A percentile compares a stretch with the other conserved stretches of the same genome.
Evolutionary conservation across 1,140 invertebrate species (phyloP).

Genomic region (Holcopasites calliopsidis): DNA sequence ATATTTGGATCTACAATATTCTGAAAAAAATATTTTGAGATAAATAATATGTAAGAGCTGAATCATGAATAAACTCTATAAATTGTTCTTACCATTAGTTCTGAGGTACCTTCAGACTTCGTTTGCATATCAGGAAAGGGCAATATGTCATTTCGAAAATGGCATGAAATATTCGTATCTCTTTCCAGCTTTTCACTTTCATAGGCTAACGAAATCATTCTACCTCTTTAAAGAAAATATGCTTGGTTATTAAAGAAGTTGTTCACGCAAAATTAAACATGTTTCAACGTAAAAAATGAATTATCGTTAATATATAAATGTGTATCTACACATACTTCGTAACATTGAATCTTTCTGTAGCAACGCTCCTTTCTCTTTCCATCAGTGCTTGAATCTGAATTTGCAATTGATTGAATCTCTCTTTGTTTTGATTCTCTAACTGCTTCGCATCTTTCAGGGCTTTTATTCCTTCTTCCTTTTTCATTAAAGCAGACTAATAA

Average conservation of each 20-base stretch:
- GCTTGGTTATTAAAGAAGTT: not conserved
- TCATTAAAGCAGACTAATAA: conserved; percentile 67
- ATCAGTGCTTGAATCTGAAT: conserved; percentile 67
- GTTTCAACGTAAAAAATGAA: not conserved
- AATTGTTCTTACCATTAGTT: conserved; percentile 64
- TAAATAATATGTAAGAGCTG: conserved; percentile 24
- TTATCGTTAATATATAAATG: not conserved
- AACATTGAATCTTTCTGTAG: conserved; percentile 68
- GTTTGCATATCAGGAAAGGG: conserved; percentile 30
- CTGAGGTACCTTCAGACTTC: conserved; percentile 48
- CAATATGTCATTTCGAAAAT: conserved; percentile 30
- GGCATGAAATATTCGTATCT: conserved; percentile 51
- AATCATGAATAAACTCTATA: conserved; percentile 13
- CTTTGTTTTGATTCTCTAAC: conserved; percentile 71
- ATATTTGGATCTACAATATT: conserved; percentile 73
- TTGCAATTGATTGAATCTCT: conserved; percentile 67
- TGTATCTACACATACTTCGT: conserved; percentile 63
- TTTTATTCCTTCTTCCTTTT: conserved; percentile 72
- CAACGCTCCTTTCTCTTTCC: conserved; percentile 70
- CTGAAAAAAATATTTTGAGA: conserved; percentile 58
- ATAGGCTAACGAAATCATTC: conserved; percentile 59
- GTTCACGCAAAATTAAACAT: not conserved
- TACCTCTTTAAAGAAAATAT: conserved; percentile 62
- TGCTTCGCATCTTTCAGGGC: conserved; percentile 69
- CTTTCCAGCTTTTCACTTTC: conserved; percentile 68